Evolutionary conservation across 2,797 vertebrate genomes (phyloP), one percentile per base, ranked within the genome.

Genomic region (Alosa sapidissima): DNA sequence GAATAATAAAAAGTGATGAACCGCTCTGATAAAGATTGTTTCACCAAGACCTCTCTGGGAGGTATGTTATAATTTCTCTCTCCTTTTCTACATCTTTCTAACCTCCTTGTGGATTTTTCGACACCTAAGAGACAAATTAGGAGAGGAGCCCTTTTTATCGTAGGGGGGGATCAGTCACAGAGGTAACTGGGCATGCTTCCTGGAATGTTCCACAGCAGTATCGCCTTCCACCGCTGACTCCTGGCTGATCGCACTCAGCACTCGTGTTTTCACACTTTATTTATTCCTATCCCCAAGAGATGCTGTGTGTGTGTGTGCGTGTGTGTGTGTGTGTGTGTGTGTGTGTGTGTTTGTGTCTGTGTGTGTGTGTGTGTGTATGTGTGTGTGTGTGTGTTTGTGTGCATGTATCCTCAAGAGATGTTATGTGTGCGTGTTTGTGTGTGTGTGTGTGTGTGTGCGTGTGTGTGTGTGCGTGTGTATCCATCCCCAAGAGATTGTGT

Each of bases 161-260:
- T 75, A 72, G 36, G 81, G 52, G 81, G 51, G 60, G 81, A 90
- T 91, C 87, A 65, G 88, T 84, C 85, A 87, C 85, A 84, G 87
- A 85, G 87, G 87, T 89, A 87, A 87, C 84, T 85, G 84, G 85
- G 84, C 89, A 87, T 78, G 84, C 81, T 85, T 89, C 87, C 88
- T 87, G 92, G 91, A 90, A 89, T 91, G 87, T 92, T 84, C 87
- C 88, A 90, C 87, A 88, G 82, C 87, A 85, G 89, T 89, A 91
- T 89, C 86, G 49, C 75, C 89, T 90, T 89, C 90, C 91, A 87
- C 91, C 83, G 36, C 78, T 84, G 72, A 81, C 81, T 81, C 82
- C 83, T 78, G 86, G 81, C 83, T 82, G 68, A 81, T 86, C 83
- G 72, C 58, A 87, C 81, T 87, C 65, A 45, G 84, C 28, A 84